Evolutionary conservation across 2,888 invertebrate species (phyloP), one percentile per base, ranked within the genome.

Genomic region (Erebia epiphron): DNA sequence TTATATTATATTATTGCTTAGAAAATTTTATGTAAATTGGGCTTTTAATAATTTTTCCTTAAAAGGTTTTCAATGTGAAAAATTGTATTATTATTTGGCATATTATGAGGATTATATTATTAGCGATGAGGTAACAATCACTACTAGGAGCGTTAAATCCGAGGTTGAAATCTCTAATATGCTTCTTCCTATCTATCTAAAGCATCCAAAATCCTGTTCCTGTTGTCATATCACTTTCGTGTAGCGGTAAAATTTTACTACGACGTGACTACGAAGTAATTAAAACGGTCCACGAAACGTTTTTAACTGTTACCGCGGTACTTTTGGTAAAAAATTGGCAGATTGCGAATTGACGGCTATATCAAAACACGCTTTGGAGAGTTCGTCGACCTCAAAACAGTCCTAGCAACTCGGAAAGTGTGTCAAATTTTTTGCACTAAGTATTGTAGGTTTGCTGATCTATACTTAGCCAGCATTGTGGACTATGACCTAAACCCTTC

Each of bases 261-360:
- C 86, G 83, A 85, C 87, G 85, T 86, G 87, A 86, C 90, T 87
- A 86, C 87, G 85, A 88, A 88, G 89, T 89, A 90, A 92, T 92
- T 92, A 92, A 92, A 92, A 92, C 92, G 92, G 91, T 88, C 78
- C 83, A 81, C 78, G 79, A 83, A 85, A 83, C 82, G 84, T 82
- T 82, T 84, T 90, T 88, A 89, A 91, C 89, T 83, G 91, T 91
- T 85, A 85, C 86, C 81, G 83, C 82, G 85, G 78, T 81, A 83
- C 82, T 83, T 79, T 82, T 76, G 77, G 69, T 65, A 83, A 87
- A 87, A 86, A 87, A 84, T 83, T 83, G 80, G 79, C 83, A 81
- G 80, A 82, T 86, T 79, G 82, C 81, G 86, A 90, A 88, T 88
- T 86, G 85, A 84, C 85, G 88, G 86, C 88, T 89, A 88, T 89